Percentiles rank a stretch among this genome's conserved stretches.
Conservation (phyloP, 2,888 invertebrate species). For the Trilocha varians region DNA sequence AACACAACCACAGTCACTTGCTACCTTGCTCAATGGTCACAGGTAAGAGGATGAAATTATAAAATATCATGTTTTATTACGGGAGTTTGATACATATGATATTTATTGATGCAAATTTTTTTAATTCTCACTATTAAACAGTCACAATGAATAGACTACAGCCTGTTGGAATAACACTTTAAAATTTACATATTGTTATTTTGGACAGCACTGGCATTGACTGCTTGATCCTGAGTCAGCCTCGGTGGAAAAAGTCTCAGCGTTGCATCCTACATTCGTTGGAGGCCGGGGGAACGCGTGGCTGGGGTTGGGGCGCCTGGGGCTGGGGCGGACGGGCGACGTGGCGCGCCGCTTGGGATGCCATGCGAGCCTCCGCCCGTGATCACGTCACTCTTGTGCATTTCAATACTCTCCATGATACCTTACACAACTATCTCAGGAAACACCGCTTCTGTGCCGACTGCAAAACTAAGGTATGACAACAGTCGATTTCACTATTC, state of each 20-base stretch:
- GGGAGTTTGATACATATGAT: too few relatives aligned
- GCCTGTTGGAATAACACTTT: too few relatives aligned
- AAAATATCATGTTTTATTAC: too few relatives aligned
- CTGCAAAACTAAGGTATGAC: constrained; percentile 90
- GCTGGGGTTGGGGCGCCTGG: constrained; percentile 85
- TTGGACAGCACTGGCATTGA: constrained; percentile 78
- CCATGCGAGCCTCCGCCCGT: constrained; percentile 84
- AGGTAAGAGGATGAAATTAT: constrained; percentile 77
- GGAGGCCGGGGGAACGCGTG: constrained; percentile 86
- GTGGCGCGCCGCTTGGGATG: constrained; percentile 89
- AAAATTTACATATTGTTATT: not conserved
- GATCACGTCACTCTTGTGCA: constrained; percentile 92
- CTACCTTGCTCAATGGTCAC: constrained; percentile 89
- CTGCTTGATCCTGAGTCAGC: constrained; percentile 84
- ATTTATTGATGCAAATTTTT: too few relatives aligned
- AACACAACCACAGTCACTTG: constrained; percentile 84
- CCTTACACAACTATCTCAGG: constrained; percentile 90
- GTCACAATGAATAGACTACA: too few relatives aligned
- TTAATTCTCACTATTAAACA: too few relatives aligned
- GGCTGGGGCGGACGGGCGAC: constrained; percentile 75
- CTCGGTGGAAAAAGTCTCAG: constrained; percentile 90
- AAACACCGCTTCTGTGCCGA: constrained; percentile 96
- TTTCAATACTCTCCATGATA: constrained; percentile 86
- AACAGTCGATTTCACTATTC: too few relatives aligned
- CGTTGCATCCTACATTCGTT: constrained; percentile 92